Base-by-base conservation (phyloP, 2,888 invertebrate genomes). In the Leptarthrus brevirostris region DNA sequence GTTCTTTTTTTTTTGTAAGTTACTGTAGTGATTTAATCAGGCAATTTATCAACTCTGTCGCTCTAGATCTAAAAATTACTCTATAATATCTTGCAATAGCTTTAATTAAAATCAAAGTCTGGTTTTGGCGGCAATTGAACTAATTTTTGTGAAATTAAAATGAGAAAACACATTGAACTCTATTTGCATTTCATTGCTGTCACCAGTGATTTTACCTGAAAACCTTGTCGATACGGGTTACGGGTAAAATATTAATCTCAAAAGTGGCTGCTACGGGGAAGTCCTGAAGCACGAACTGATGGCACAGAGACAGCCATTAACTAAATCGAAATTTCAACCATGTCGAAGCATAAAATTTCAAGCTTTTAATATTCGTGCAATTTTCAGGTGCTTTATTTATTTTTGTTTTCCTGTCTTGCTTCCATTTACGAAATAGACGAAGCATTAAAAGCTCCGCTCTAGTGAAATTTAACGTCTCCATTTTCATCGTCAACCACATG, bases 371-470 rank as follows among this genome's bases (percentile, higher is more conserved):
- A 58, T 36, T 58, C 58, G 12, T 36, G 18, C 12, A 36, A 58
- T 58, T 34, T 58, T 34, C 10, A 4, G 18, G 12, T 10, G 12
- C 24, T 56, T 56, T 56, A n/a, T n/a, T n/a, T 14, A 12, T 0
- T 16, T 6, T 3, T 22, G 12, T 56, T 34, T 58, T 18, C 18
- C 18, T 14, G 18, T 58, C 26, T 40, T 12, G n/a, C 16, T 6
- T 22, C 30, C 26, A 74, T 69, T 56, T 69, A 56, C 54, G 54
- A 47, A 47, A 52, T 54, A 69, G 69, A 74, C 61, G 74, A 74
- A 74, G 74, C 54, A 44, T 71, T 71, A 74, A 74, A 71, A 74
- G 49, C 69, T 47, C 53, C 18, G 24, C 44, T 34, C 71, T 53
- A n/a, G 61, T 53, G 61, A 58, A 74, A 52, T 74, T 54, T 44